phyloP scores from a whole-genome alignment of 1,140 invertebrate species.

The Chrysoperla carnea region DNA sequence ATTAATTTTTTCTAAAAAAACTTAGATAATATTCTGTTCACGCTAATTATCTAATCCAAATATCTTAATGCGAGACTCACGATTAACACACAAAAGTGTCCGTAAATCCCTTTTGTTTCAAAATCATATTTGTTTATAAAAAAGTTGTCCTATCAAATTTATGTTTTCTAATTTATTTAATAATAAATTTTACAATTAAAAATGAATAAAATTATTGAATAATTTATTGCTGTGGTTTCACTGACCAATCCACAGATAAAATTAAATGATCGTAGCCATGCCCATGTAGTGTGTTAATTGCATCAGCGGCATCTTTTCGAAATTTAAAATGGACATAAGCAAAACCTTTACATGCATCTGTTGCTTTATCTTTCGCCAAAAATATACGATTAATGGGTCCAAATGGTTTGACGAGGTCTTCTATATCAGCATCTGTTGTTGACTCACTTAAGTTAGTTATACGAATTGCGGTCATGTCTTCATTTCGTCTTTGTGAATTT shows the following conservation, averaged over 20 bases:
- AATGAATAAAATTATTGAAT: conserved; percentile 21
- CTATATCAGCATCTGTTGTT: conserved; percentile 84
- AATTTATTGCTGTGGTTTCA: conserved; percentile 45
- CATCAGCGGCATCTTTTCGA: conserved; percentile 74
- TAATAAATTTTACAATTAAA: not conserved
- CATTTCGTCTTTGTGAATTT: conserved; percentile 47
- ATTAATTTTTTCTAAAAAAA: too few species aligned
- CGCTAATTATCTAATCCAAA: too few species aligned
- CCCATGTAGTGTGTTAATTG: conserved; percentile 79
- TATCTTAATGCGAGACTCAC: too few species aligned
- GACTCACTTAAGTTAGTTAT: conserved; percentile 97
- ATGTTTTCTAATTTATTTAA: too few species aligned
- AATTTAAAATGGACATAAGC: conserved; percentile 93
- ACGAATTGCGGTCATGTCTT: conserved; percentile 78
- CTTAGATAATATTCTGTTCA: too few species aligned
- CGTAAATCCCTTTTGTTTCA: too few species aligned
- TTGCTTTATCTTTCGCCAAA: conserved; percentile 69
- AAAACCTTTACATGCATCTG: conserved; percentile 79
- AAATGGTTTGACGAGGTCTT: conserved; percentile 86
- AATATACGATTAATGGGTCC: conserved; percentile 76
- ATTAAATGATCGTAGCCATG: conserved; percentile 98
- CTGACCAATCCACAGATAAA: conserved; percentile 94
- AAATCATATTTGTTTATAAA: too few species aligned
- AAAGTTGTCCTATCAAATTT: too few species aligned
- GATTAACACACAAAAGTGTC: too few species aligned